Evolutionary conservation across 2,888 invertebrate genomes (phyloP), one percentile per base, ranked within the genome.

Genomic region (Oscheius sp.): DNA sequence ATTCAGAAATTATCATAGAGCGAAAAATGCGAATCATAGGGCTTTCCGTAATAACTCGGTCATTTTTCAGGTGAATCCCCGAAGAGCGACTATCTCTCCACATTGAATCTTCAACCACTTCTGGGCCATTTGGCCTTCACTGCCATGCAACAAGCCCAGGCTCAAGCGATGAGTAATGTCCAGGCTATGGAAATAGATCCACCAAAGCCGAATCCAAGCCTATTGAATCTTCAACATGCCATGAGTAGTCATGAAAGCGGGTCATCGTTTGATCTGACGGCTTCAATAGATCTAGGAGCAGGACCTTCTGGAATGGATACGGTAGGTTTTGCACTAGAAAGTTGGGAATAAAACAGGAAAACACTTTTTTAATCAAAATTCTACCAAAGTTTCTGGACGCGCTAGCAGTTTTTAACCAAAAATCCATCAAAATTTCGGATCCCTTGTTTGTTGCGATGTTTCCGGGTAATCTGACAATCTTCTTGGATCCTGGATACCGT

Each of bases 11-110:
- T 35, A 9, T 3, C 35, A 35, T 6, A 35, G 5, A 35, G 35
- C 35, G 9, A 35, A 6, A 9, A 3, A 9, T 35, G 3, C 35
- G 9, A 6, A 49, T 49, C 16, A 18, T 3, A 18, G 49, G 13
- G 5, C 6, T 16, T 49, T 13, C 5, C 3, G 5, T 18, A 49
- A 49, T 49, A 49, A 49, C 21, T 9, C 35, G 3, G 35, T 3
- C 5, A 21, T 49, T 49, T 46, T 76, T 16, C 74, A 80, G 80
- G 72, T 35, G 80, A 80, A 58, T 77, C 78, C 2, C 80, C 80
- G 13, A 77, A 76, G 70, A 56, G 21, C 43, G 74, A 74, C 53
- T 69, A 63, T 41, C 56, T 74, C 1, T 21, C 74, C 18, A 52
- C 70, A 53, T 23, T 53, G 46, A 41, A 43, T n/a, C 49, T 80